phyloP scores from a whole-genome alignment of 2,113 vertebrate species.

The Propithecus coquereli region DNA sequence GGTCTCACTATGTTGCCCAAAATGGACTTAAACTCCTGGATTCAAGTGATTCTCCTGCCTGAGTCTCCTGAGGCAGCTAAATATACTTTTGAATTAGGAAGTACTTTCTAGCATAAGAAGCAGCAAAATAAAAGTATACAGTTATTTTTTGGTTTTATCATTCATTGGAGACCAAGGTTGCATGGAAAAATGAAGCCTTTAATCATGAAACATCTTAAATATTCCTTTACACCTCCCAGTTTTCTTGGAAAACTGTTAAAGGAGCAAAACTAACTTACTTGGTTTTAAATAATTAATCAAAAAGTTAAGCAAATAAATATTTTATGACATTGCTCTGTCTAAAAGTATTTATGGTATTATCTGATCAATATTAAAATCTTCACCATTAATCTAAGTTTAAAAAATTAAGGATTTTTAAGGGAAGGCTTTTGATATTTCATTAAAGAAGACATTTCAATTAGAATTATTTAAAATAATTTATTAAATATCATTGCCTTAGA shows the following conservation, averaged over 20 bases:
- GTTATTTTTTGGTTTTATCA: neutral
- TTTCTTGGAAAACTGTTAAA: neutral
- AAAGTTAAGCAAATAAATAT: neutral
- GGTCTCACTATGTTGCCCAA: neutral
- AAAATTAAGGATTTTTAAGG: neutral
- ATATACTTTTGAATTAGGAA: neutral
- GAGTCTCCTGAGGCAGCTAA: neutral
- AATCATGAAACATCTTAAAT: neutral
- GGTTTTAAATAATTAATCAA: conserved; percentile 4
- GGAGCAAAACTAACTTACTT: neutral
- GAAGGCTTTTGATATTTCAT: neutral
- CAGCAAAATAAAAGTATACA: neutral
- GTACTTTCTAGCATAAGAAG: neutral
- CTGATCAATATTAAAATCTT: neutral
- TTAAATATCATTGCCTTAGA: conserved; percentile 7
- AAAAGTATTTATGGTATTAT: neutral
- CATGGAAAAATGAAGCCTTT: neutral
- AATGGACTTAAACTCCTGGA: neutral
- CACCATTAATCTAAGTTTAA: neutral
- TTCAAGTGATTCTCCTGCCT: neutral
- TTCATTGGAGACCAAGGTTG: neutral
- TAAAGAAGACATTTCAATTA: neutral
- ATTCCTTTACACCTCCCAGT: neutral
- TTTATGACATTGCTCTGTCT: neutral
- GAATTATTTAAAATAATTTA: neutral